Evolutionary conservation across 2,113 vertebrate genomes (phyloP).

Genomic region (Sphaerodactylus townsendi): DNA sequence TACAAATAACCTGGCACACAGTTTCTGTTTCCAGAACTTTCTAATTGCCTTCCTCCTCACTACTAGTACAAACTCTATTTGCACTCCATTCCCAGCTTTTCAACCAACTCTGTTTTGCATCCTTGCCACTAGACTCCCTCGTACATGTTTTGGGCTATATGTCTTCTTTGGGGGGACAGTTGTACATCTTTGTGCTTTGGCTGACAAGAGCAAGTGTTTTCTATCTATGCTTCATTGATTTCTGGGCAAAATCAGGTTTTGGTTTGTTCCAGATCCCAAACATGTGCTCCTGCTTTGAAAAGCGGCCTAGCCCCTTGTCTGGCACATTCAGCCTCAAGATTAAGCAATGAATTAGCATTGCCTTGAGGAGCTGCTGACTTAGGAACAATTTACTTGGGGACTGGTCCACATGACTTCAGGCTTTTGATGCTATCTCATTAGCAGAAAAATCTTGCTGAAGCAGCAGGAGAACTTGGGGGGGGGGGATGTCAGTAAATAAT

Average conservation of each 20-base stretch:
- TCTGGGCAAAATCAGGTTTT: neutral
- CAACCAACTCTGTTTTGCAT: too few relatives aligned
- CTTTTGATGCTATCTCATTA: neutral
- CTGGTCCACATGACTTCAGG: conserved; percentile 13
- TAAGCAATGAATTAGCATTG: neutral
- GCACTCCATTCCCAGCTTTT: too few relatives aligned
- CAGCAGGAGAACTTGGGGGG: neutral
- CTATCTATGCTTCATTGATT: neutral
- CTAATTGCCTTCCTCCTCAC: too few relatives aligned
- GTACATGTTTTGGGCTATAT: too few relatives aligned
- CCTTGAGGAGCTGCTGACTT: neutral
- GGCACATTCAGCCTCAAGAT: neutral
- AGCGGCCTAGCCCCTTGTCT: neutral
- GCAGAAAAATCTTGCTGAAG: neutral
- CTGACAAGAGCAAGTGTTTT: neutral
- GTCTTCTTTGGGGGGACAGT: too few relatives aligned
- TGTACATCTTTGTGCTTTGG: too few relatives aligned
- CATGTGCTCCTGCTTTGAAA: neutral
- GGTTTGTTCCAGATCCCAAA: neutral
- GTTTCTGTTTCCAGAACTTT: too few relatives aligned
- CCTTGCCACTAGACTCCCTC: too few relatives aligned
- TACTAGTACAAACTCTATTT: too few relatives aligned
- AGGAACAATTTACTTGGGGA: neutral
- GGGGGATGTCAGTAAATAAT: neutral
- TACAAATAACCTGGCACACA: too few relatives aligned